These are phyloP conservation scores for Hypomesus transpacificus DNA, from an alignment of 2,113 vertebrate genomes.

Conservation along the genomic window DNA sequence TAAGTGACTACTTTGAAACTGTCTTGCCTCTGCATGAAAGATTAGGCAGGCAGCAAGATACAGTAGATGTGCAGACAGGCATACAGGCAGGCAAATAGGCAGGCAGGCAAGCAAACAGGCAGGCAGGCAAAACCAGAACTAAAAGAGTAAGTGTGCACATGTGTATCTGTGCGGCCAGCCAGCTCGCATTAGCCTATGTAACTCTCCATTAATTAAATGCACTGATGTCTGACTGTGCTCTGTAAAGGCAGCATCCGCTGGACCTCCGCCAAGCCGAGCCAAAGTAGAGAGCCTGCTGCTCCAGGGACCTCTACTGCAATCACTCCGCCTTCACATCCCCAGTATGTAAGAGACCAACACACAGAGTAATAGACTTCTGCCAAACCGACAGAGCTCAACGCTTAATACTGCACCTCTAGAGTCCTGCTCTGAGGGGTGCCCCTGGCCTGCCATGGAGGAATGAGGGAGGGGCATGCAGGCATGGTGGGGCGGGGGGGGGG, in stretches of 20 bases:
- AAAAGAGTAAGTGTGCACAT: background rate
- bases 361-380: background rate
- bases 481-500: slow-evolving; percentile 25
- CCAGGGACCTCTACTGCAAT: slow-evolving; percentile 3
- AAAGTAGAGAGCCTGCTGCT: slow-evolving; percentile 28
- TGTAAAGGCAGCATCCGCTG: slow-evolving; percentile 29
- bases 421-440: background rate
- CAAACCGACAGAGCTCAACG: no score
- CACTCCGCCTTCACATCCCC: slow-evolving; percentile 1
- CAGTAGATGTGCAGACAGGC: no score
- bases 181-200: background rate
- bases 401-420: slow-evolving; percentile 12
- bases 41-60: slow-evolving; percentile 14
- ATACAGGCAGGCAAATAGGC: no score
- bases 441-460: no score
- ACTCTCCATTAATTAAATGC: slow-evolving; percentile 35
- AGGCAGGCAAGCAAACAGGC: no score
- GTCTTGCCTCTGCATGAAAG: slow-evolving; percentile 17
- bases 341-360: background rate
- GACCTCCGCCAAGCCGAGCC: slow-evolving; percentile 12
- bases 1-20: slow-evolving; percentile 43
- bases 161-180: background rate
- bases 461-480: slow-evolving; percentile 1
- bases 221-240: slow-evolving; percentile 34
- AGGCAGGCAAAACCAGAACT: no score